Percentiles rank a stretch among this genome's conserved stretches.
phyloP scores from a whole-genome alignment of 1,140 invertebrate species.

The Globodera ellingtonae region DNA sequence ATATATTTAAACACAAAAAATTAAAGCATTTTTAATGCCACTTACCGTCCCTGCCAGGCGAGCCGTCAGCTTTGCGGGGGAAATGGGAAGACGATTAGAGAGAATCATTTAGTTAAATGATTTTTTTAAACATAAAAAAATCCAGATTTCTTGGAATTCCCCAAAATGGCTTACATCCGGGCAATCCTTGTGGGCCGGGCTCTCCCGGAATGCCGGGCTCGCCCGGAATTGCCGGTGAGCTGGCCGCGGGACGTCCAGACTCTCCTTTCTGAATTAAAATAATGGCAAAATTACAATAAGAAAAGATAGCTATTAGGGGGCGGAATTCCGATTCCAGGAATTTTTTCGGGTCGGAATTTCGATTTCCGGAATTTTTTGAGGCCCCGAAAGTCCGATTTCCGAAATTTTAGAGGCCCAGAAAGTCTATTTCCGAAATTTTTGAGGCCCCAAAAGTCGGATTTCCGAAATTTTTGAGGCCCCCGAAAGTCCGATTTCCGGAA shows the following conservation, averaged over 20 bases:
- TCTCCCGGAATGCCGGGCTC: constrained; percentile 37
- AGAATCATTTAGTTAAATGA: neutral
- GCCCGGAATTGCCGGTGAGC: constrained; percentile 39
- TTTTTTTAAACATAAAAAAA: neutral
- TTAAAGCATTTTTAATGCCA: neutral
- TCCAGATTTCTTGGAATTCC: neutral
- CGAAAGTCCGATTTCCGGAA: too few relatives aligned
- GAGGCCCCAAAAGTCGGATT: too few relatives aligned
- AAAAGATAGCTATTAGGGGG: neutral
- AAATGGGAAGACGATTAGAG: neutral
- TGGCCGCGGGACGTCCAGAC: constrained; percentile 36
- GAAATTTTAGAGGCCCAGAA: too few relatives aligned
- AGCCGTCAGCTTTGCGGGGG: constrained; percentile 32
- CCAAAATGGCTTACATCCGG: constrained; percentile 19
- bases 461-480: too few relatives aligned
- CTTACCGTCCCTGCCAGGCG: constrained; percentile 43
- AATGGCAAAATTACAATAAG: too few relatives aligned
- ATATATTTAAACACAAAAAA: neutral
- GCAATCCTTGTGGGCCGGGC: constrained; percentile 37
- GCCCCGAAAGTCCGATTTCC: too few relatives aligned
- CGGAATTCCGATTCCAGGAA: too few relatives aligned
- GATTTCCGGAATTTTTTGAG: too few relatives aligned
- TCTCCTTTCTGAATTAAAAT: constrained; percentile 29
- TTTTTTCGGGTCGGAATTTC: too few relatives aligned
- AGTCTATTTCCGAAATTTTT: too few relatives aligned